Evolutionary conservation across 2,888 invertebrate species (phyloP).

Genomic region (Mythimna lalbum): DNA sequence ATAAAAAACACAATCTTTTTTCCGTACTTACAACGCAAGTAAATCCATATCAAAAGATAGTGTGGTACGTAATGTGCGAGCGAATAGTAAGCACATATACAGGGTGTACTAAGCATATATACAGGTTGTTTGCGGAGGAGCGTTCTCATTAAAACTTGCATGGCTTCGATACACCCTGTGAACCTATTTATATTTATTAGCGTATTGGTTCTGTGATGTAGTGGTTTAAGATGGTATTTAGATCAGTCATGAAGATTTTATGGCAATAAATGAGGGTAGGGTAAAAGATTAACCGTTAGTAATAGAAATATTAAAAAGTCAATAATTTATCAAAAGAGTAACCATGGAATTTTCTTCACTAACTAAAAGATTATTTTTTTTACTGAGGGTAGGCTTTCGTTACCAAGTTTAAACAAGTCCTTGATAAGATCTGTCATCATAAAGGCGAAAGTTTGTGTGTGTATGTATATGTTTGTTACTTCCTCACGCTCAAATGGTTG

Average conservation of each 20-base stretch:
- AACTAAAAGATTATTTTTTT: too few relatives aligned
- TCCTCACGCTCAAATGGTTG: too few relatives aligned
- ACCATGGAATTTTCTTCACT: too few relatives aligned
- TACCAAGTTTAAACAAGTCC: too few relatives aligned
- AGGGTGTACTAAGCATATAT: constrained; percentile 52
- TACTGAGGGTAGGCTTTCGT: too few relatives aligned
- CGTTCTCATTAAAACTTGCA: constrained; percentile 88
- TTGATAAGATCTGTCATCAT: too few relatives aligned
- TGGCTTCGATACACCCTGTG: constrained; percentile 75
- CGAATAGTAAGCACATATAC: constrained; percentile 51
- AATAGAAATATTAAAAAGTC: too few relatives aligned
- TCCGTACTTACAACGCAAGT: not conserved
- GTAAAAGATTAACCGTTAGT: too few relatives aligned
- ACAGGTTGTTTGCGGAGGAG: constrained; percentile 71
- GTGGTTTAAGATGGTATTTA: not conserved
- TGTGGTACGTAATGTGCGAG: constrained; percentile 32
- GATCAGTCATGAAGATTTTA: not conserved
- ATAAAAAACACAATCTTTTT: not conserved
- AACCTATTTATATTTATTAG: constrained; percentile 56
- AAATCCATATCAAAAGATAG: constrained; percentile 36
- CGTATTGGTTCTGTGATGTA: constrained; percentile 18
- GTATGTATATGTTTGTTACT: too few relatives aligned
- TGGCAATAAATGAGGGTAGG: not conserved
- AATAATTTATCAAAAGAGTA: too few relatives aligned
- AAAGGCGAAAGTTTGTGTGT: too few relatives aligned